Evolutionary conservation across 1,140 invertebrate species (phyloP), one percentile per base, ranked within the genome.

Genomic region (Venustaconcha ellipsiformis): DNA sequence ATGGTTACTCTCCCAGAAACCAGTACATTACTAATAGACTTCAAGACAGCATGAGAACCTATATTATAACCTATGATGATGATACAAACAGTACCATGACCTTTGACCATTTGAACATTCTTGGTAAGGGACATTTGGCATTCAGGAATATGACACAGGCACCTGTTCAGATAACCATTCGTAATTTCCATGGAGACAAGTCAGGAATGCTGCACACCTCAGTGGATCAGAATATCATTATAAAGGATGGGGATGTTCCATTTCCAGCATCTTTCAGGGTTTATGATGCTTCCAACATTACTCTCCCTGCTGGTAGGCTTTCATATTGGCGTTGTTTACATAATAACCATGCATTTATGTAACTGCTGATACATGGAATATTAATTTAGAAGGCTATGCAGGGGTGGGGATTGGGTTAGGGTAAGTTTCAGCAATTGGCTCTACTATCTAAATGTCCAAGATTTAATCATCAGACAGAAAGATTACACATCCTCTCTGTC

Each of bases 211-310:
- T 86, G 4, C 85, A 86, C 70, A 77, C 78, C 11, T 81, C 78
- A 13, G 70, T 68, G 17, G 79, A 81, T 58, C 83, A 82, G 70
- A 73, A 78, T 26, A 72, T 85, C 15, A 73, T 66, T 2, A 73
- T 86, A 15, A n/a, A 67, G 18, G 78, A 80, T 59, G 79, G 81
- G 76, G 81, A 82, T 18, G 72, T 68, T 56, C 85, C 85, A 12
- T 84, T 86, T 67, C 83, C 85, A 20, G 72, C 80, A 18, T 82
- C 81, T 4, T 83, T 86, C 71, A 76, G 81, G 64, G 82, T 85
- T 3, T 86, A 85, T 72, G 71, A 80, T 30, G 73, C 74, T 55
- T 70, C 81, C 1, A 71, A 77, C 1, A 63, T 85, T 59, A 81
- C 64, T 30, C 72, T 86, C 56, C 85, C 85, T 15, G n/a, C 62